Conservation (phyloP, 2,113 vertebrate species). For the Irena cyanogastra region DNA sequence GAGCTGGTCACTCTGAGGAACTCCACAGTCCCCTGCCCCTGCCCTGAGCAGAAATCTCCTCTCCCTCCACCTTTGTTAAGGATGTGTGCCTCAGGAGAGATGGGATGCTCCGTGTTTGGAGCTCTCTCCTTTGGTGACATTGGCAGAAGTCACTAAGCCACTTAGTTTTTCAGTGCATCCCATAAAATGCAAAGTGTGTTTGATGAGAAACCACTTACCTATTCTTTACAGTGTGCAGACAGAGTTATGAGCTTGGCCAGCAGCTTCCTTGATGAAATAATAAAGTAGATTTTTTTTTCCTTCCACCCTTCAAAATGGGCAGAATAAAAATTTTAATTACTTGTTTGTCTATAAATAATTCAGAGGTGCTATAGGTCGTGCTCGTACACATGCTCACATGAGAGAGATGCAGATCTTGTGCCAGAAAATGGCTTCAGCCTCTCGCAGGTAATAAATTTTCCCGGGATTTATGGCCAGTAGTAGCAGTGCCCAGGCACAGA, state of each 20-base stretch:
- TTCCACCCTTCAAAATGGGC: not conserved
- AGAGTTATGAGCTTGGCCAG: constrained; percentile 44
- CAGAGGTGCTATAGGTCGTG: not conserved
- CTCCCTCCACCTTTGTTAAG: too few relatives aligned
- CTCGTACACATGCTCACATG: not conserved
- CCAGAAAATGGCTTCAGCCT: not conserved
- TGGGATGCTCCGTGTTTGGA: not conserved
- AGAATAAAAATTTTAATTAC: constrained; percentile 55
- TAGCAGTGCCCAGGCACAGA: not conserved
- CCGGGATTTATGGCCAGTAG: not conserved
- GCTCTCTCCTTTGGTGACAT: not conserved
- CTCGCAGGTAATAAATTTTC: not conserved
- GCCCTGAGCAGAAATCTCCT: not conserved
- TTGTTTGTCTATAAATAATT: constrained; percentile 45
- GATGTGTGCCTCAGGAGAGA: accelerated
- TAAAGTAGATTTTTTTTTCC: not conserved
- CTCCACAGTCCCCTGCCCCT: not conserved
- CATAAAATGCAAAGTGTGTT: constrained; percentile 47
- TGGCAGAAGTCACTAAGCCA: not conserved
- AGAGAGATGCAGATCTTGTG: not conserved
- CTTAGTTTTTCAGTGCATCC: constrained; percentile 12
- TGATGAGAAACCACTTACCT: constrained; percentile 18
- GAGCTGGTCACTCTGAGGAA: too few relatives aligned
- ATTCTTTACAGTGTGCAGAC: constrained; percentile 16
- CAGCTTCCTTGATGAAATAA: constrained; percentile 38